These are phyloP conservation scores for Hippasteria phrygiana DNA, from an alignment of 53 echinoderm and acorn worm species.

Conservation along the genomic window DNA sequence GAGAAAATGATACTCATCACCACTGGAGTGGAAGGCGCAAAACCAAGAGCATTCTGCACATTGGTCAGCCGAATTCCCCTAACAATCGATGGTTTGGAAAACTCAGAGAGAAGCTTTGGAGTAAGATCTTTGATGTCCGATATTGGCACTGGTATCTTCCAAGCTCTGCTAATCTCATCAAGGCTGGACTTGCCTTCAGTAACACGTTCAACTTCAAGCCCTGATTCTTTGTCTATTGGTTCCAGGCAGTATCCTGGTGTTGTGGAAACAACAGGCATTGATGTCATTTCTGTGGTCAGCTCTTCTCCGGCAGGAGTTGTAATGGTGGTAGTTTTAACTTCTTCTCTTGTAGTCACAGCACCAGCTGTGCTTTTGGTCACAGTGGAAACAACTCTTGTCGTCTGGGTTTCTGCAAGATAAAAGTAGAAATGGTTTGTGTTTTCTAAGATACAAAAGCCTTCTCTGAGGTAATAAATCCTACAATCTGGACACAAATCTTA, in stretches of 20 bases:
- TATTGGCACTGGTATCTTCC: background rate
- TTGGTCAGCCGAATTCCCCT: background rate
- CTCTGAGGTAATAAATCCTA: too few relatives aligned
- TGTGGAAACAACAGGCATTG: background rate
- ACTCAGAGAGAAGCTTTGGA: background rate
- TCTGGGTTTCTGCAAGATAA: too few relatives aligned
- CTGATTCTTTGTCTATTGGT: background rate
- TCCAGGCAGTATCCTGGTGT: background rate
- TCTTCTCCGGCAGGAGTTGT: background rate
- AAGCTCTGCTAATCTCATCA: background rate
- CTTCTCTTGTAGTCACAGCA: background rate
- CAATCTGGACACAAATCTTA: too few relatives aligned
- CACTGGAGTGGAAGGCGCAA: background rate
- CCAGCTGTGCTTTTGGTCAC: too few relatives aligned
- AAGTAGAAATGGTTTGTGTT: too few relatives aligned
- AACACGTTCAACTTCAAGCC: background rate
- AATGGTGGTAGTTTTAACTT: background rate
- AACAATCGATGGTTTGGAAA: background rate
- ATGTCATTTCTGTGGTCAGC: background rate
- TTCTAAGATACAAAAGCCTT: too few relatives aligned
- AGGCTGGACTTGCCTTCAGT: background rate
- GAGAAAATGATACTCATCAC: background rate
- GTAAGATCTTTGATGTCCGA: background rate
- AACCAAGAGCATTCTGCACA: background rate
- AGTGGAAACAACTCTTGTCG: too few relatives aligned